Conservation (phyloP, 2,888 invertebrate species). For the Leptinotarsa rubiginosa region DNA sequence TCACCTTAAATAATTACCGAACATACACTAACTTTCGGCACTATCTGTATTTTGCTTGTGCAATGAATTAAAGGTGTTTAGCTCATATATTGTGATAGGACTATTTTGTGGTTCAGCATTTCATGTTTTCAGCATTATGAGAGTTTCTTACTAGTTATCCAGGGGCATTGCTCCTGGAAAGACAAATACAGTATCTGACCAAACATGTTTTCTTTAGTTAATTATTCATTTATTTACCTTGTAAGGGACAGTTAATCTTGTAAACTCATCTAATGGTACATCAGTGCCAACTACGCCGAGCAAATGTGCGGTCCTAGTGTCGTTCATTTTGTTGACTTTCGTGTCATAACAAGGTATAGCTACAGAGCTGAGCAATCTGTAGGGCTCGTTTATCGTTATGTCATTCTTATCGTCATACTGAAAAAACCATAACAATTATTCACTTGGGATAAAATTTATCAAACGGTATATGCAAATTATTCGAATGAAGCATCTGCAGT, state of each 20-base stretch:
- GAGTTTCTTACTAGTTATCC: no score
- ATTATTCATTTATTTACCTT: slow-evolving; percentile 69
- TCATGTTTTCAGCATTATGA: no score
- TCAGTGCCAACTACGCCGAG: slow-evolving; percentile 97
- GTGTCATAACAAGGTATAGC: slow-evolving; percentile 93
- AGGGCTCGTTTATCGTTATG: slow-evolving; percentile 64
- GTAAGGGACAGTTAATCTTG: slow-evolving; percentile 88
- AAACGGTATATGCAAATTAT: not conserved
- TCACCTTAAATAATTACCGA: no score
- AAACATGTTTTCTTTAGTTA: no score
- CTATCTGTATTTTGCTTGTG: no score
- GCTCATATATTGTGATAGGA: no score
- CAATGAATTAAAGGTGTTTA: not conserved
- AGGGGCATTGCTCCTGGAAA: no score
- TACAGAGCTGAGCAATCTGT: slow-evolving; percentile 88
- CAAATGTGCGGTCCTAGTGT: slow-evolving; percentile 78
- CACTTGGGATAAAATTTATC: not conserved
- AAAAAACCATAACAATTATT: slow-evolving; percentile 36
- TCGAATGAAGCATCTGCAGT: no score
- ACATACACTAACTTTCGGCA: no score
- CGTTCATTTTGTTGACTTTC: slow-evolving; percentile 71
- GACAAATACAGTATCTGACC: no score
- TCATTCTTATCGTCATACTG: slow-evolving; percentile 60
- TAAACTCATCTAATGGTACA: slow-evolving; percentile 91
- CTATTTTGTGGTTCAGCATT: no score